phyloP scores from a whole-genome alignment of 2,113 vertebrate species.

The Procavia capensis region DNA sequence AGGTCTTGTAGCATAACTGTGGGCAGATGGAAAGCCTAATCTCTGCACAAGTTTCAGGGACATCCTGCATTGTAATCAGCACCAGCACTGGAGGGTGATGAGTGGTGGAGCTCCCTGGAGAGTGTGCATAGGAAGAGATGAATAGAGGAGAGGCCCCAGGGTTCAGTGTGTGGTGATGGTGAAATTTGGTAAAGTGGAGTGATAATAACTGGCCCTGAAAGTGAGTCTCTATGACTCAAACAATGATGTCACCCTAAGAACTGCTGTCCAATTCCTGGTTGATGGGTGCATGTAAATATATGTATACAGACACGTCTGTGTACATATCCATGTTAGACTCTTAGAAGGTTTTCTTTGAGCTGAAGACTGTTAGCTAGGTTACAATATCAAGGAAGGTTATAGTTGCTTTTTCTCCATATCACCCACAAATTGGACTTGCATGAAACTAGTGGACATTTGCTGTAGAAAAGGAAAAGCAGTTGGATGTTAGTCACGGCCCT shows the following conservation, averaged over 20 bases:
- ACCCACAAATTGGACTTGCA: neutral
- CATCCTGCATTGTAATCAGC: neutral
- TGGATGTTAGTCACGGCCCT: neutral
- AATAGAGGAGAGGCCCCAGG: neutral
- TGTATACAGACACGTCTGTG: neutral
- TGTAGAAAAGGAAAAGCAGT: neutral
- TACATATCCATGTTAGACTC: neutral
- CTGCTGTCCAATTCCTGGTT: neutral
- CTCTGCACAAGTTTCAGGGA: neutral
- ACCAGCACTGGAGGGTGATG: neutral
- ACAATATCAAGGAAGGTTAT: slow-evolving; percentile 75
- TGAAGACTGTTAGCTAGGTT: neutral
- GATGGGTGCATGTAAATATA: too few relatives aligned
- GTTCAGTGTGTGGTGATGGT: neutral
- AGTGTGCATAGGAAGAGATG: neutral
- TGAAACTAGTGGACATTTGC: neutral
- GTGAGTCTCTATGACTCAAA: neutral
- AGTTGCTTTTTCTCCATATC: slow-evolving; percentile 49
- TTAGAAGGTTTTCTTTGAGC: neutral
- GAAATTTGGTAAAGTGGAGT: neutral
- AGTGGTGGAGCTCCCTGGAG: neutral
- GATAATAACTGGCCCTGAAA: neutral
- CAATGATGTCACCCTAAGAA: neutral
- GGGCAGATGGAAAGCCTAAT: neutral
- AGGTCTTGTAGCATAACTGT: neutral